Percentiles rank a stretch among this genome's conserved stretches.
These are phyloP conservation scores for Indri indri DNA, from an alignment of 2,113 vertebrate species.

Conservation along the genomic window DNA sequence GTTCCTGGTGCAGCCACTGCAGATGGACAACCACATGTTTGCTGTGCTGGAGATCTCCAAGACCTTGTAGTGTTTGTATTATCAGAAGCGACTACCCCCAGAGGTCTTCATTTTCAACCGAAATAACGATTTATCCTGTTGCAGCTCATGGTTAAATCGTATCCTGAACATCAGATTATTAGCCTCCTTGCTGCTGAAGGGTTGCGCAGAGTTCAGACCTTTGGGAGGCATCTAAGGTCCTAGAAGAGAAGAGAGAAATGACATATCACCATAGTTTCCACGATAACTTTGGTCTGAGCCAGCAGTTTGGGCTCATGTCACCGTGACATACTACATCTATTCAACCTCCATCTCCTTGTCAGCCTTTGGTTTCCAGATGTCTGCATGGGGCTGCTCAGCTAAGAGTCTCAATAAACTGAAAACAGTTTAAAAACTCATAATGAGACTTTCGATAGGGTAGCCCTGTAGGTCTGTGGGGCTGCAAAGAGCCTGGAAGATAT, in stretches of 20 bases:
- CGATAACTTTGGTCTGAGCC: background rate
- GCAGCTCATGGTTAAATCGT: slow-evolving; percentile 67
- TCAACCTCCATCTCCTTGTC: slow-evolving; percentile 1
- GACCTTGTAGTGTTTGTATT: background rate
- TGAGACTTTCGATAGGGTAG: background rate
- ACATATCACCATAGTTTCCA: background rate
- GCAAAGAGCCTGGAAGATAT: background rate
- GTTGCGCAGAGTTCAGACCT: slow-evolving; percentile 5
- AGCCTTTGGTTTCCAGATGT: slow-evolving; percentile 18
- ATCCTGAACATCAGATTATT: slow-evolving; percentile 36
- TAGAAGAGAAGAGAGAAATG: background rate
- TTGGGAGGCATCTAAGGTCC: background rate
- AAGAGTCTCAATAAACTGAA: slow-evolving; percentile 65
- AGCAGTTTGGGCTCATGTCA: background rate
- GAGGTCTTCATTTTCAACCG: slow-evolving; percentile 64
- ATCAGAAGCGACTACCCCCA: slow-evolving; percentile 56
- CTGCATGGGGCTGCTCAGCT: slow-evolving; percentile 39
- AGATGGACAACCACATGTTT: background rate
- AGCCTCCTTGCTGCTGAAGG: slow-evolving; percentile 26
- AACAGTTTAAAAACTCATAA: background rate
- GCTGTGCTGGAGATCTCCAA: background rate
- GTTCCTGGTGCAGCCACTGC: background rate
- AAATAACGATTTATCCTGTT: slow-evolving; percentile 75
- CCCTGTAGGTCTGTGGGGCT: background rate
- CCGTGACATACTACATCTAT: background rate